phyloP scores from a whole-genome alignment of 2,888 invertebrate genomes.

The Cosmia pyralina region DNA sequence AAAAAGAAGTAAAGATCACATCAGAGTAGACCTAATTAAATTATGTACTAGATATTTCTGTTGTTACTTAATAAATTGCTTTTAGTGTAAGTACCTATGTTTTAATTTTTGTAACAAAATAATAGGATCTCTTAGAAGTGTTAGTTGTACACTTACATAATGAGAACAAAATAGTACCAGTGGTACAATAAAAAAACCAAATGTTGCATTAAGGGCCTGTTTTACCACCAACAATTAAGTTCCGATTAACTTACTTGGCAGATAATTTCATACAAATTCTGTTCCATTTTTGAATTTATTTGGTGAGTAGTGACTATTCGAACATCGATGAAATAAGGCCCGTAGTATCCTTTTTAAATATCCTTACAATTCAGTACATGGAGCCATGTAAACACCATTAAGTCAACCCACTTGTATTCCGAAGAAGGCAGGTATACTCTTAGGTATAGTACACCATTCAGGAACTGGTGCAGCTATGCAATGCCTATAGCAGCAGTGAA shows the following conservation, averaged over 20 bases:
- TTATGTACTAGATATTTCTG: constrained; percentile 54
- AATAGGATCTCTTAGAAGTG: neutral
- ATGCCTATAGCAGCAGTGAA: neutral
- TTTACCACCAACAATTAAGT: too few species aligned
- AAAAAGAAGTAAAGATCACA: constrained; percentile 74
- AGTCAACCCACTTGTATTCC: neutral
- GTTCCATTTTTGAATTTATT: too few species aligned
- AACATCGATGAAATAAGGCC: too few species aligned
- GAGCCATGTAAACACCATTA: neutral
- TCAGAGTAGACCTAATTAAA: constrained; percentile 35
- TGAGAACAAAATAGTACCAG: neutral
- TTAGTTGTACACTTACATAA: neutral
- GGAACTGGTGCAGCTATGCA: neutral
- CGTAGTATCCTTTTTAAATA: neutral
- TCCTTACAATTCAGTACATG: neutral
- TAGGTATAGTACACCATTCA: neutral
- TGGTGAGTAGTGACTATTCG: too few species aligned
- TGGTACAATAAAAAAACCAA: too few species aligned
- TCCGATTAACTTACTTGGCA: too few species aligned
- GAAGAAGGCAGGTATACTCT: neutral
- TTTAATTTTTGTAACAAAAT: neutral
- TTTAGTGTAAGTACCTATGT: constrained; percentile 2
- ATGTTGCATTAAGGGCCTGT: too few species aligned
- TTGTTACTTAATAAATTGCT: constrained; percentile 51
- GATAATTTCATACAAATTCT: too few species aligned